Evolutionary conservation across 2,888 invertebrate species (phyloP), one percentile per base, ranked within the genome.

Genomic region (Pseudanteris insignis): DNA sequence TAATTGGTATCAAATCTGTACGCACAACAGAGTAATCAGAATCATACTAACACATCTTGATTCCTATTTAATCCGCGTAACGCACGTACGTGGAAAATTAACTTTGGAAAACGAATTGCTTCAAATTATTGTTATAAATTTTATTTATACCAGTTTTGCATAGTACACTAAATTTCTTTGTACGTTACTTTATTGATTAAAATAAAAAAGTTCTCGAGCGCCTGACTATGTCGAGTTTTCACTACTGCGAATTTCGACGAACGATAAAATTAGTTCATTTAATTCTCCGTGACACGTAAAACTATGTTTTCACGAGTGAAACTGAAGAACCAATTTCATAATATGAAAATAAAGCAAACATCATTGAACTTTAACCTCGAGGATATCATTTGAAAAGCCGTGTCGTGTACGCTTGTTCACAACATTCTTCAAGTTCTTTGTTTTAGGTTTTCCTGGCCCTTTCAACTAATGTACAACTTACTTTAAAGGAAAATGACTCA

Each of bases 1-100:
- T 58, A 63, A 63, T 58, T 63, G 53, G 44, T 38, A 58, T 43
- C 33, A 57, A 57, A 53, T 48, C 32, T 37, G 43, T 38, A 38
- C 47, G 26, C 26, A 36, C 41, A 46, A 55, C 33, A 29, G 5
- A 24, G 26, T 34, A 54, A 48, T 54, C 41, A 44, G 54, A 60
- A 32, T 41, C 34, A 7, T 32, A 12, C 30, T 37, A 29, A 32
- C 21, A 15, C 37, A 18, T 46, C 26, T 50, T 7, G 14, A 13
- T 11, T 9, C 14, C 5, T n/a, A 9, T n/a, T 4, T 33, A 12
- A 5, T 6, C 4, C 21, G 21, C 21, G 21, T 21, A 21, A 7
- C 7, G 21, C 4, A 21, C 3, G 7, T 21, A 21, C 21, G 21
- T 21, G 21, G 7, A 21, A n/a, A n/a, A n/a, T n/a, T n/a, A n/a